Conservation (phyloP, 1,140 invertebrate species). For the Reticulitermes speratus region DNA sequence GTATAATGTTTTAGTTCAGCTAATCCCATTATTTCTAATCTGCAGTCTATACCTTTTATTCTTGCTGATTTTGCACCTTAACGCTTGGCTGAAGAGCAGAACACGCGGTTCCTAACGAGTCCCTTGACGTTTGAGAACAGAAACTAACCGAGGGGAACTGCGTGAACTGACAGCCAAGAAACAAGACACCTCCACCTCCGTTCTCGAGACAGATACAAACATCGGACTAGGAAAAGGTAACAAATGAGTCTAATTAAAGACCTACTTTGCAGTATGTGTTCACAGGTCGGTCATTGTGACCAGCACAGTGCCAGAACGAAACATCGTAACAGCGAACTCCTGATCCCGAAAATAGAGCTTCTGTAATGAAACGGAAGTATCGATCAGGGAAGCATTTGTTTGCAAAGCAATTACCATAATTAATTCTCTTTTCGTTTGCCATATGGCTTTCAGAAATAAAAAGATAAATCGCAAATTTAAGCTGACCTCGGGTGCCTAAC, state of each 20-base stretch:
- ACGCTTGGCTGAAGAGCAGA: constrained; percentile 7
- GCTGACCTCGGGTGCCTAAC: no score
- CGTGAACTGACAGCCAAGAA: constrained; percentile 14
- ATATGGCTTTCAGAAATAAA: no score
- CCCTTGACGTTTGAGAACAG: background rate
- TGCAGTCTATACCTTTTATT: background rate
- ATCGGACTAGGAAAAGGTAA: background rate
- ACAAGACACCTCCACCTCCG: constrained; percentile 7
- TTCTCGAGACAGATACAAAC: background rate
- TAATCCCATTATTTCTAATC: constrained; percentile 19
- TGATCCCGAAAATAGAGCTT: no score
- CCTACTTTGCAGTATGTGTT: background rate
- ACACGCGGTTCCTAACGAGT: constrained; percentile 1
- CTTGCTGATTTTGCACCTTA: constrained; percentile 9
- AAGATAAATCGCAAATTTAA: no score
- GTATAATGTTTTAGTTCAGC: background rate
- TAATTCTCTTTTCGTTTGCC: no score
- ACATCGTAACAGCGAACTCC: no score
- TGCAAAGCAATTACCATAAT: no score
- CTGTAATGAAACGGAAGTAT: no score
- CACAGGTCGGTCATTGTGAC: background rate
- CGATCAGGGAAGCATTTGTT: no score
- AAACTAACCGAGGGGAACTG: constrained; percentile 10
- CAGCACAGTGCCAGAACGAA: background rate
- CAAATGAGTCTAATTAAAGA: background rate